A percentile compares a stretch with the other conserved stretches of the same genome.
These are phyloP conservation scores for Halcyon badia DNA, from an alignment of 2,797 vertebrate genomes.

Conservation along the genomic window DNA sequence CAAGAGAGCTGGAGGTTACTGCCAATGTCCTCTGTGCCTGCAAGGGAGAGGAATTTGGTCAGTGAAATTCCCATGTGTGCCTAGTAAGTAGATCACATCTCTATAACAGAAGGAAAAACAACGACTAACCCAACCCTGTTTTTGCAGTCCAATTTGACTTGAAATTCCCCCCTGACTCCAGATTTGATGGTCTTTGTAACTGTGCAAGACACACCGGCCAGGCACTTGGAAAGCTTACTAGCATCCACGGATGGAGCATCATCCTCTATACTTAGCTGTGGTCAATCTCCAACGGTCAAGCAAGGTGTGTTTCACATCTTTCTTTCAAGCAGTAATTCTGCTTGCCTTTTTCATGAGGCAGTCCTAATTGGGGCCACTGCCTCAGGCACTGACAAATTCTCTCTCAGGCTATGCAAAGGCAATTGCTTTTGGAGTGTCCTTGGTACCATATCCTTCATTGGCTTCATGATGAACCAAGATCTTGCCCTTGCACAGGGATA, in stretches of 20 bases:
- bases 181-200: background rate
- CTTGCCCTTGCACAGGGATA: background rate
- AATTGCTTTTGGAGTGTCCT: background rate
- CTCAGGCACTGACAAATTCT: background rate
- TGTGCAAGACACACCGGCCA: background rate
- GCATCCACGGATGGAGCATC: background rate
- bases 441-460: rapidly evolving
- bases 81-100: background rate
- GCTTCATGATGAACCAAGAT: background rate
- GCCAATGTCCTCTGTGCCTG: background rate
- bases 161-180: background rate
- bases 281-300: background rate
- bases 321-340: background rate
- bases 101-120: background rate
- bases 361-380: background rate
- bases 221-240: background rate
- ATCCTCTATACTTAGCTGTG: background rate
- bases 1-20: background rate
- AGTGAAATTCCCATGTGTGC: background rate
- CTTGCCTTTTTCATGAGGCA: background rate
- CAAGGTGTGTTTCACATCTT: background rate
- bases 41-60: background rate
- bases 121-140: background rate
- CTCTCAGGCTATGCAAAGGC: background rate
- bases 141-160: background rate